Base-by-base conservation (phyloP, 2,888 invertebrate genomes). In the Adela reaumurella region DNA sequence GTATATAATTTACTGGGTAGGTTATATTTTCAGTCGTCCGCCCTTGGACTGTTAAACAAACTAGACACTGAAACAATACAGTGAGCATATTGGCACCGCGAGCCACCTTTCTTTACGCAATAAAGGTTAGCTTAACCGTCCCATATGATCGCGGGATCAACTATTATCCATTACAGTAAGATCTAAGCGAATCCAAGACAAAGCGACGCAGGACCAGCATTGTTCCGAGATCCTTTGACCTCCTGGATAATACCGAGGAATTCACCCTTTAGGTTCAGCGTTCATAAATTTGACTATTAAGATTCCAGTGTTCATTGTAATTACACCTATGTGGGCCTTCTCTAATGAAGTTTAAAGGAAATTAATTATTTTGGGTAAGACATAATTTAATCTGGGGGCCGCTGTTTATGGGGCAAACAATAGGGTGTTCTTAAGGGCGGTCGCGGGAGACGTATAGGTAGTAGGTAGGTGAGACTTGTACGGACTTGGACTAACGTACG, bases 261-360 rank as follows among this genome's bases (percentile, higher is more conserved):
- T 24, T 24, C 24, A 24, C 24, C 24, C 24, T 24, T 24, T 24
- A 4, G 35, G 35, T 66, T 53, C 28, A 62, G 44, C 48, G 55
- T 65, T 70, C 74, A 49, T 49, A 49, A 74, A 74, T 74, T 70
- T 71, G 62, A 76, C 77, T 74, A 76, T 76, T 74, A 76, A 76
- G 74, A 77, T 77, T 77, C 77, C 77, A 70, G 64, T 65, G 74
- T 63, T 74, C 73, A 74, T 77, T 74, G 74, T 77, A 77, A 77
- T 77, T 77, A 77, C 76, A 77, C 77, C 71, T 77, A 77, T 77
- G 76, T 77, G 77, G 77, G 77, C n/a, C 35, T 68, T 66, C 70
- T 72, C 73, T 76, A 76, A 77, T 77, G 77, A 77, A 77, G 70
- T 76, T 35, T 76, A 74, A 77, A 71, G 76, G 72, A 73, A 77